Evolutionary conservation across 92 coral and sea anemone species (phyloP).

Genomic region (Porites evermanni): DNA sequence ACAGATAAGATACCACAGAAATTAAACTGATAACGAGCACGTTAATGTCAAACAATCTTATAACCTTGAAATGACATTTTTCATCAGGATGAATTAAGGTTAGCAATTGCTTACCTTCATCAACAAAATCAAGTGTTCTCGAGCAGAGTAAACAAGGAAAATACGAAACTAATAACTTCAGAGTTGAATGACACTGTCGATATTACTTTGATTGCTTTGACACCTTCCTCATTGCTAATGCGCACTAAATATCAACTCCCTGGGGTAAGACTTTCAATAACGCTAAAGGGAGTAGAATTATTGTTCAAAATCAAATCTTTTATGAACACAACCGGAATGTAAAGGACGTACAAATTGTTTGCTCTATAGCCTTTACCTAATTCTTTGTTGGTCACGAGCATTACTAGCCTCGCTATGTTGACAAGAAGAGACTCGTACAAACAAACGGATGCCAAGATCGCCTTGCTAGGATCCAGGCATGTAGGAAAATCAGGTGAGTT

Average conservation of each 20-base stretch:
- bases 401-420: slow-evolving; percentile 27
- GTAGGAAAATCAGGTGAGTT: slow-evolving; percentile 89
- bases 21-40: neutral
- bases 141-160: slow-evolving; percentile 1
- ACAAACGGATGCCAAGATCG: slow-evolving; percentile 72
- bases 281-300: too few species aligned
- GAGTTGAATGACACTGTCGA: slow-evolving; percentile 20
- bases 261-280: neutral
- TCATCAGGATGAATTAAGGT: neutral
- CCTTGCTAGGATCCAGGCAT: slow-evolving; percentile 75
- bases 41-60: neutral
- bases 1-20: neutral
- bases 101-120: neutral
- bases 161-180: slow-evolving; percentile 2
- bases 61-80: neutral
- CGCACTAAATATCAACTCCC: neutral
- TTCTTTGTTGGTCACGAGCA: neutral
- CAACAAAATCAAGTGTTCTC: neutral
- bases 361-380: neutral
- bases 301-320: too few species aligned
- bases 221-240: neutral
- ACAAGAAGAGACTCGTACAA: slow-evolving; percentile 63
- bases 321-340: too few species aligned
- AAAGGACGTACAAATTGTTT: too few species aligned
- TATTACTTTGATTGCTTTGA: slow-evolving; percentile 9